Conservation (phyloP, 2,888 invertebrate genomes). For the Cephonodes hylas region DNA sequence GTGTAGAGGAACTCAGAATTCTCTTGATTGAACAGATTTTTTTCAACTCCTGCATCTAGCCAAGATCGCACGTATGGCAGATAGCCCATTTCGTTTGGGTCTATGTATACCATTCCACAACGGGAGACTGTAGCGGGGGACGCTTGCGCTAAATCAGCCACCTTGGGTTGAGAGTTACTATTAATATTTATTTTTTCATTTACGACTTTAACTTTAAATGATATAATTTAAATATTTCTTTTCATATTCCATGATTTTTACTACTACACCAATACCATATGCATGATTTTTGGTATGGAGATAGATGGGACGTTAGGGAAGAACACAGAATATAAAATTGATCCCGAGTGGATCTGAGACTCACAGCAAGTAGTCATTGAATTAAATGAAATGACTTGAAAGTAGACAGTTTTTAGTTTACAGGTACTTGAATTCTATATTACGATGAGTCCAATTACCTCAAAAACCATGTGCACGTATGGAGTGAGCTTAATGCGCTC, state of each 20-base stretch:
- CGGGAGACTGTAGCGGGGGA: conserved; percentile 94
- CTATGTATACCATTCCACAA: conserved; percentile 95
- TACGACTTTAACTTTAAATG: too few relatives aligned
- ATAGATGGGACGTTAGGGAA: too few relatives aligned
- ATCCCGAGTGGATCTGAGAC: too few relatives aligned
- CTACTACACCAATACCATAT: too few relatives aligned
- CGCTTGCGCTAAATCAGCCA: conserved; percentile 92
- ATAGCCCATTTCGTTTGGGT: conserved; percentile 91
- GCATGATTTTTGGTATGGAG: too few relatives aligned
- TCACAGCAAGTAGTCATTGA: too few relatives aligned
- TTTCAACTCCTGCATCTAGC: conserved; percentile 80
- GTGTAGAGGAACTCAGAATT: conserved; percentile 83
- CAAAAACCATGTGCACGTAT: conserved; percentile 94
- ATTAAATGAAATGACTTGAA: too few relatives aligned
- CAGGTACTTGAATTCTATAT: neutral
- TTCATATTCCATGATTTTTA: too few relatives aligned
- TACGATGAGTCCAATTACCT: too few relatives aligned
- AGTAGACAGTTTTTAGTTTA: too few relatives aligned
- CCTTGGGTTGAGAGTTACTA: conserved; percentile 50
- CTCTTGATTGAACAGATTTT: conserved; percentile 74
- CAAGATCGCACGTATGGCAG: conserved; percentile 90
- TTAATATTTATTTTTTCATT: neutral
- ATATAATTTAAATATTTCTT: too few relatives aligned
- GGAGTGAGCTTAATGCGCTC: conserved; percentile 94
- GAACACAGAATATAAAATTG: too few relatives aligned